Conservation (phyloP, 2,888 invertebrate genomes). For the Dicycla oo region DNA sequence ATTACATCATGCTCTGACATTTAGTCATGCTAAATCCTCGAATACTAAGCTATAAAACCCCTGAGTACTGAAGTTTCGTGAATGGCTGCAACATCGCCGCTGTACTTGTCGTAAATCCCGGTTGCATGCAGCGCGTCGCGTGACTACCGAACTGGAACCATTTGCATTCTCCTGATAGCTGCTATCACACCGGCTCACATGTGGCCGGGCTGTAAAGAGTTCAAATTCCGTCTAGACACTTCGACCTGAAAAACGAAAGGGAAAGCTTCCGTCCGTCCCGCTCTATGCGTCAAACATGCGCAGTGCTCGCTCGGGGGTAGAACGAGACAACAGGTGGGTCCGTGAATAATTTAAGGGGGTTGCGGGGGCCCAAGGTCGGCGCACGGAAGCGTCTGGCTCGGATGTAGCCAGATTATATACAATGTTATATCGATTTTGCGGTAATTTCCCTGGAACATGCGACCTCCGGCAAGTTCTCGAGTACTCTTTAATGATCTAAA, state of each 20-base stretch:
- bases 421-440: conserved; percentile 82
- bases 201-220: conserved; percentile 84
- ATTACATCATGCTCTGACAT: conserved; percentile 35
- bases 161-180: conserved; percentile 76
- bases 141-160: conserved; percentile 66
- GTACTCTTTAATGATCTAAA: conserved; percentile 56
- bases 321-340: conserved; percentile 85
- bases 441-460: conserved; percentile 72
- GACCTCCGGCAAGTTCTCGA: conserved; percentile 56
- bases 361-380: conserved; percentile 84
- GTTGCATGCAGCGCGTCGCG: conserved; percentile 67
- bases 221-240: conserved; percentile 89
- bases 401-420: conserved; percentile 84
- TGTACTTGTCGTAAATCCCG: conserved; percentile 8
- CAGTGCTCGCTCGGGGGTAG: conserved; percentile 74
- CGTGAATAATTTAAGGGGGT: conserved; percentile 73
- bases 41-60: conserved; percentile 23
- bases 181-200: conserved; percentile 71
- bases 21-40: conserved; percentile 16
- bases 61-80: not conserved
- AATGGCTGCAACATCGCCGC: conserved; percentile 2
- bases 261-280: conserved; percentile 73
- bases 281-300: conserved; percentile 87
- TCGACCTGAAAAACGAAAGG: conserved; percentile 85
- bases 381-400: conserved; percentile 88